A percentile compares a stretch with the other conserved stretches of the same genome.
These are phyloP conservation scores for Pangasius mekongensis DNA, from an alignment of 2,797 vertebrate species.

Conservation along the genomic window DNA sequence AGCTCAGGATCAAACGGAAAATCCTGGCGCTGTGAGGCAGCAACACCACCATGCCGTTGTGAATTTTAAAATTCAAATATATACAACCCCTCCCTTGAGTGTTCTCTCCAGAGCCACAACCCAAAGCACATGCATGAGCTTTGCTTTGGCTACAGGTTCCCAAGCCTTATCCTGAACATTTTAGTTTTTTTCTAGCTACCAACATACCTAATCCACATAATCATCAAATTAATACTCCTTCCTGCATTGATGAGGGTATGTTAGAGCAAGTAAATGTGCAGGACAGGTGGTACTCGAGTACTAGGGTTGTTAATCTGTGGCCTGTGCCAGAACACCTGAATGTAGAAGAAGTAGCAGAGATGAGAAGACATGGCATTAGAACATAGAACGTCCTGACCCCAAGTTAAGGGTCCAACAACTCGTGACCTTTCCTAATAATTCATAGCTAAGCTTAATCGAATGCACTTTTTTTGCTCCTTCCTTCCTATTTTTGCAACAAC, in stretches of 20 bases:
- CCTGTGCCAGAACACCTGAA: neutral
- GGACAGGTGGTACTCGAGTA: neutral
- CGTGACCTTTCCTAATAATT: neutral
- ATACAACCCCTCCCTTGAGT: constrained; percentile 9
- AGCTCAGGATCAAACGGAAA: neutral
- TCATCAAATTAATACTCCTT: neutral
- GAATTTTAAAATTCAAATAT: constrained; percentile 13
- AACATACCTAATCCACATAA: neutral
- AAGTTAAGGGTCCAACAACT: neutral
- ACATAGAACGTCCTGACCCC: neutral
- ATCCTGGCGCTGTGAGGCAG: neutral
- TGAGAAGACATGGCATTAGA: neutral
- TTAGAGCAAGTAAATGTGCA: neutral
- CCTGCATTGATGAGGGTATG: neutral
- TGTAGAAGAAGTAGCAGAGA: neutral
- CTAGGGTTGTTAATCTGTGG: neutral
- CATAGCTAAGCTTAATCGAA: neutral
- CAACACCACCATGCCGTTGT: neutral
- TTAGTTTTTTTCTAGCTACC: neutral
- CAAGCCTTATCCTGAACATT: neutral
- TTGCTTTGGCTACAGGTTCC: neutral
- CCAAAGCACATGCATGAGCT: neutral
- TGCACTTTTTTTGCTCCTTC: neutral
- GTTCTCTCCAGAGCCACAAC: neutral
- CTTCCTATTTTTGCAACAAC: neutral